These are phyloP conservation scores for Crioceris asparagi DNA, from an alignment of 2,888 invertebrate genomes.

Conservation along the genomic window DNA sequence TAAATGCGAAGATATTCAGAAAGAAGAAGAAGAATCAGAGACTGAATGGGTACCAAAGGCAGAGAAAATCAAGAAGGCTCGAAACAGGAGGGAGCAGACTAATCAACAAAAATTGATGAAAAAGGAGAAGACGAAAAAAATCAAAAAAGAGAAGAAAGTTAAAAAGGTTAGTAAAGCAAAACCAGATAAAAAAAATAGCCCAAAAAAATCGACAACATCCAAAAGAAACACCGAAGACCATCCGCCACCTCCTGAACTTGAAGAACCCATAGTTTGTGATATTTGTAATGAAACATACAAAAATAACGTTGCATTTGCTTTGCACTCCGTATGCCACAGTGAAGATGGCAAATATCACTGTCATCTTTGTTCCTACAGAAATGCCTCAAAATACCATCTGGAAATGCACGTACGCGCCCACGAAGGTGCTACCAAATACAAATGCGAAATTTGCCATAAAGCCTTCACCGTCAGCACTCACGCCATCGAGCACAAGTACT, in stretches of 20 bases:
- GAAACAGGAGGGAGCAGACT: constrained; percentile 7
- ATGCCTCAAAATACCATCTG: constrained; percentile 30
- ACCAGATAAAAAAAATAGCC: constrained; percentile 3
- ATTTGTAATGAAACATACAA: constrained; percentile 45
- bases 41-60: constrained; percentile 15
- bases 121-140: constrained; percentile 11
- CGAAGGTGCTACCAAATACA: constrained; percentile 36
- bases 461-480: constrained; percentile 31
- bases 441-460: constrained; percentile 31
- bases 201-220: constrained; percentile 12
- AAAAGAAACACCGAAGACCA: constrained; percentile 13
- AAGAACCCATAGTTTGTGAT: constrained; percentile 42
- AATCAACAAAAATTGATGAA: constrained; percentile 5
- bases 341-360: constrained; percentile 29
- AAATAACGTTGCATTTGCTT: constrained; percentile 28
- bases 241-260: constrained; percentile 23
- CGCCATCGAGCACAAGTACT: constrained; percentile 30
- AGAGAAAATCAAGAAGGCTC: constrained; percentile 15
- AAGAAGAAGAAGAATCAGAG: constrained; percentile 16
- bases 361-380: constrained; percentile 31
- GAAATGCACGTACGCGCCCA: constrained; percentile 39
- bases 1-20: constrained; percentile 5
- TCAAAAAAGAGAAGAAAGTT: constrained; percentile 9
- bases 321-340: constrained; percentile 29
- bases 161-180: constrained; percentile 8